Percentiles rank a stretch among this genome's conserved stretches.
Evolutionary conservation across 2,888 invertebrate genomes (phyloP).

Genomic region (Leucophora obtusa): DNA sequence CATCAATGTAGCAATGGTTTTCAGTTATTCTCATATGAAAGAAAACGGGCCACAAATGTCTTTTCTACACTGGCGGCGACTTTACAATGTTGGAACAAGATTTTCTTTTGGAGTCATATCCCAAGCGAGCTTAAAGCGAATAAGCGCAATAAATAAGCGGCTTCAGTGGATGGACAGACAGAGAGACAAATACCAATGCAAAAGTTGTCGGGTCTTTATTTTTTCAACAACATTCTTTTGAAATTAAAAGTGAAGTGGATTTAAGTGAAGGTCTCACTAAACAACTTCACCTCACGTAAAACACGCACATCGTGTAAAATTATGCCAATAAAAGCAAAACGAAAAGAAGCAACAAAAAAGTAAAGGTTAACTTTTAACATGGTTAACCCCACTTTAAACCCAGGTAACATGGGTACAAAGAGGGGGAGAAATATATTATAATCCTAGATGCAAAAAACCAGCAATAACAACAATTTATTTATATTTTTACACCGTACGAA

Average conservation of each 20-base stretch:
- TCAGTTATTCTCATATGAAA: constrained; percentile 46
- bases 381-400: constrained; percentile 19
- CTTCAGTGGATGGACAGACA: background rate
- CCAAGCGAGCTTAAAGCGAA: background rate
- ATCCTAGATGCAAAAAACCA: background rate
- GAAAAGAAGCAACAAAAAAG: background rate
- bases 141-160: background rate
- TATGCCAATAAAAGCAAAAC: background rate
- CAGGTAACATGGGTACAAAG: constrained; percentile 37
- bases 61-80: constrained; percentile 3
- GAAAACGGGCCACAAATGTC: constrained; percentile 12
- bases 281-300: constrained; percentile 34
- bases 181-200: background rate
- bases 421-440: constrained; percentile 26
- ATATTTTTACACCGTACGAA: background rate
- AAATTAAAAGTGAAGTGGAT: constrained; percentile 33
- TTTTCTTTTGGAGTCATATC: constrained; percentile 3
- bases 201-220: constrained; percentile 25
- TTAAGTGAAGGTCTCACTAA: constrained; percentile 40
- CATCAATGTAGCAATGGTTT: constrained; percentile 54
- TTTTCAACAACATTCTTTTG: background rate
- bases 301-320: constrained; percentile 39
- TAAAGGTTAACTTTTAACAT: constrained; percentile 42
- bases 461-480: constrained; percentile 43
- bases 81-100: constrained; percentile 22